phyloP scores from a whole-genome alignment of 2,113 vertebrate genomes.

The Sorex araneus region DNA sequence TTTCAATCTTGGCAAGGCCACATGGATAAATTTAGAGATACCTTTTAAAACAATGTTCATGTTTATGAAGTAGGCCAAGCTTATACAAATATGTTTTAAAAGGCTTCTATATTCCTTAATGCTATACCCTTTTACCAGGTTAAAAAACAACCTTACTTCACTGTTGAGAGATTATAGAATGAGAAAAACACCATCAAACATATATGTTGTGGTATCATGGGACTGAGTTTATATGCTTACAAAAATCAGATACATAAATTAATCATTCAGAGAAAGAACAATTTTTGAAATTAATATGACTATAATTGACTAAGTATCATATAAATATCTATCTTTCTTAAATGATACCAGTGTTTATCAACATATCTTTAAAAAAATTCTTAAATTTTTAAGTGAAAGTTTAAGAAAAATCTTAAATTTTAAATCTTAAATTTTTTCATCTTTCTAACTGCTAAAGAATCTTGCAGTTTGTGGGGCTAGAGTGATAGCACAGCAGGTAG shows the following conservation, averaged over 20 bases:
- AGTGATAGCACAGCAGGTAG: no score
- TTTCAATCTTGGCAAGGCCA: slow-evolving; percentile 18
- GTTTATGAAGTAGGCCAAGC: slow-evolving; percentile 11
- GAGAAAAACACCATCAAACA: slow-evolving; percentile 38
- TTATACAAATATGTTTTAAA: slow-evolving; percentile 41
- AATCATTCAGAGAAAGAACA: slow-evolving; percentile 45
- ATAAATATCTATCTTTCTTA: not conserved
- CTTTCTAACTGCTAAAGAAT: slow-evolving; percentile 21
- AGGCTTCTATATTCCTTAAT: slow-evolving; percentile 1
- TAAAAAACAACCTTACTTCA: slow-evolving; percentile 46
- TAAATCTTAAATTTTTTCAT: slow-evolving; percentile 5
- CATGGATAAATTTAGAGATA: slow-evolving; percentile 12
- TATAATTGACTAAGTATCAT: not conserved
- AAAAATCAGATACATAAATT: slow-evolving; percentile 19
- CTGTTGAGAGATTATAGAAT: not conserved
- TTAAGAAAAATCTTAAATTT: not conserved
- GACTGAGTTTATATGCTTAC: slow-evolving; percentile 27
- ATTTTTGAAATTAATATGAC: not conserved
- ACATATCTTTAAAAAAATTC: not conserved
- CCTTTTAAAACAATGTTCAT: slow-evolving; percentile 39
- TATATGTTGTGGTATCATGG: not conserved
- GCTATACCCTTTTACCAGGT: not conserved
- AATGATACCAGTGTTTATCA: not conserved
- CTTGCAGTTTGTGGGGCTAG: not conserved
- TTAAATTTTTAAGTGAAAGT: not conserved